phyloP scores from a whole-genome alignment of 2,797 vertebrate species.

The Masticophis lateralis region DNA sequence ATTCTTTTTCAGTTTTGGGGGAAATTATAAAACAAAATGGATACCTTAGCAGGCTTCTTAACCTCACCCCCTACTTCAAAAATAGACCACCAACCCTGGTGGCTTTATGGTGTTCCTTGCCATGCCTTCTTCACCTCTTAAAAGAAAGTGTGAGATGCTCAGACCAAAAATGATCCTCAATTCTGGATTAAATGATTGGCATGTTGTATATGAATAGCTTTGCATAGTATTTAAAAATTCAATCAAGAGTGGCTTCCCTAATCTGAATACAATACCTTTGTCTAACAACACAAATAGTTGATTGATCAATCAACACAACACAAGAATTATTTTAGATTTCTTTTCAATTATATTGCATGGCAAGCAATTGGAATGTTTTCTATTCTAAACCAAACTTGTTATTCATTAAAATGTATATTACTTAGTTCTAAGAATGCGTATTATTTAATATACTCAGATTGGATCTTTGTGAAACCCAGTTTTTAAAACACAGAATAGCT shows the following conservation, averaged over 20 bases:
- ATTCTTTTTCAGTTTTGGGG: not conserved
- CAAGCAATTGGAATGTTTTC: not conserved
- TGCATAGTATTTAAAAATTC: not conserved
- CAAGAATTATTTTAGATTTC: not conserved
- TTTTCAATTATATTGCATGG: not conserved
- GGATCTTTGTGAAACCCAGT: not conserved
- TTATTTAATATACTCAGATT: not conserved
- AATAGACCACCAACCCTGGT: not conserved
- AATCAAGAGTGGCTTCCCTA: not conserved
- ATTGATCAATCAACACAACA: not conserved
- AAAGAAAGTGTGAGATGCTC: not conserved
- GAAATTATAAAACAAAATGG: not conserved
- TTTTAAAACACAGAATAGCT: not conserved
- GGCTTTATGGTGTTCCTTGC: not conserved
- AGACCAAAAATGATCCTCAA: not conserved
- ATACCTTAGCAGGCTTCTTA: not conserved
- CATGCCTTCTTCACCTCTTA: not conserved
- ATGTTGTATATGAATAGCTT: not conserved
- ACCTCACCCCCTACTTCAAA: not conserved
- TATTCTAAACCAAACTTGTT: not conserved
- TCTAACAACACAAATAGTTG: not conserved
- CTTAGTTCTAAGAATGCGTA: not conserved
- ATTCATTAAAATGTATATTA: not conserved
- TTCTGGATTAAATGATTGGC: not conserved
- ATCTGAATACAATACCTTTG: not conserved